phyloP scores from a whole-genome alignment of 2,888 invertebrate genomes.

The Stenurella melanura region DNA sequence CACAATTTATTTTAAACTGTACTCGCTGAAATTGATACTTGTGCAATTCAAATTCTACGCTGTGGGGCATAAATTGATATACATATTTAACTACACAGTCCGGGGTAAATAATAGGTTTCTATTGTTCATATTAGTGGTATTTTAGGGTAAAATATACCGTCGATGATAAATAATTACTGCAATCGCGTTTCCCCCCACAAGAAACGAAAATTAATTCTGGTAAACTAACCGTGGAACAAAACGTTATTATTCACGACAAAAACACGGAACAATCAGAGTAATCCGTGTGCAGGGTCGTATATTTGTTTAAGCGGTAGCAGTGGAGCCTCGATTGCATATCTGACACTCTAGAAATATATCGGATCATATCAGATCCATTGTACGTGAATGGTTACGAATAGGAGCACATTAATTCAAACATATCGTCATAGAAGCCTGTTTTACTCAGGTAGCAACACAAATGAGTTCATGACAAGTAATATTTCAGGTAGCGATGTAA shows the following conservation, averaged over 20 bases:
- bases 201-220: slow-evolving; percentile 42
- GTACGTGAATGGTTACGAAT: slow-evolving; percentile 46
- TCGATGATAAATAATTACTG: slow-evolving; percentile 38
- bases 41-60: slow-evolving; percentile 5
- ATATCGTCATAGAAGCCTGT: slow-evolving; percentile 43
- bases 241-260: slow-evolving; percentile 41
- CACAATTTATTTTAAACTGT: too few relatives aligned
- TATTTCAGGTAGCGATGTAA: slow-evolving; percentile 47
- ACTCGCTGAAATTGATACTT: slow-evolving; percentile 29
- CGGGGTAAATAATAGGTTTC: slow-evolving; percentile 21
- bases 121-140: slow-evolving; percentile 19
- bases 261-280: slow-evolving; percentile 50
- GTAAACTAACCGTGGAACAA: slow-evolving; percentile 38
- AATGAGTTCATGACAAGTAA: slow-evolving; percentile 57
- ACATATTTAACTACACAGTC: slow-evolving; percentile 16
- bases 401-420: slow-evolving; percentile 44
- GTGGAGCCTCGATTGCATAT: slow-evolving; percentile 37
- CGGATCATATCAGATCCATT: slow-evolving; percentile 51
- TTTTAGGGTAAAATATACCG: slow-evolving; percentile 1
- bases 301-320: slow-evolving; percentile 46
- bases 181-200: slow-evolving; percentile 16
- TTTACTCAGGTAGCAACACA: slow-evolving; percentile 46
- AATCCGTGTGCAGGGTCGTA: slow-evolving; percentile 43
- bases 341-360: slow-evolving; percentile 52
- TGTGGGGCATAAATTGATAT: slow-evolving; percentile 11